Evolutionary conservation across 2,888 invertebrate species (phyloP), one percentile per base, ranked within the genome.

Genomic region (Nycteola revayana): DNA sequence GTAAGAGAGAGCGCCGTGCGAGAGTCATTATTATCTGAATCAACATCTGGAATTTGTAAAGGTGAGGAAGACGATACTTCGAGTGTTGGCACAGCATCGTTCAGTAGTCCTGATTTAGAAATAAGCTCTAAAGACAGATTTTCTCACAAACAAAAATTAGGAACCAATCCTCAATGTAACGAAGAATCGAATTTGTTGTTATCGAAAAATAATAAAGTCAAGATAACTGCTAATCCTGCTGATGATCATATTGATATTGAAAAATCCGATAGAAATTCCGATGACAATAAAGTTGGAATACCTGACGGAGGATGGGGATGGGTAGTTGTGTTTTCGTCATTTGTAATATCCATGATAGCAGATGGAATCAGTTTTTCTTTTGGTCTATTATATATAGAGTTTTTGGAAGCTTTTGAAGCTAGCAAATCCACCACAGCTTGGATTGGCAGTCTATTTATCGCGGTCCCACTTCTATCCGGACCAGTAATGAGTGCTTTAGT

Each of bases 291-390:
- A 52, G 89, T 91, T 0, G 88, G 87, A 24, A 92, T 93, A 25
- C 95, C 95, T 0, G 95, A 96, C 58, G 95, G 95, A 1, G 96
- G 94, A 1, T 96, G 95, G 94, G 96, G 96, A 5, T 97, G 96
- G 97, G 90, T 96, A 9, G 94, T 98, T 1, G 97, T 98, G 0
- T 75, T 94, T 22, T 93, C 96, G 2, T 95, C 96, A 0, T 92
- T 98, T 50, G 73, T 96, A 24, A 93, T 97, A 36, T 96, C 96
- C 9, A 92, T 96, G 85, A 94, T 98, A 28, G 96, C 96, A 22
- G 98, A 98, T 75, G 98, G 98, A 0, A 93, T 98, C 36, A 96
- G 96, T 30, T 97, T 98, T 74, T 96, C 96, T 1, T 98, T 98
- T 73, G 98, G 98, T 0, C 87, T 98, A 9, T 90, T 98, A 5